Evolutionary conservation across 2,888 invertebrate genomes (phyloP), one percentile per base, ranked within the genome.

Genomic region (Thecocarcelia acutangulata): DNA sequence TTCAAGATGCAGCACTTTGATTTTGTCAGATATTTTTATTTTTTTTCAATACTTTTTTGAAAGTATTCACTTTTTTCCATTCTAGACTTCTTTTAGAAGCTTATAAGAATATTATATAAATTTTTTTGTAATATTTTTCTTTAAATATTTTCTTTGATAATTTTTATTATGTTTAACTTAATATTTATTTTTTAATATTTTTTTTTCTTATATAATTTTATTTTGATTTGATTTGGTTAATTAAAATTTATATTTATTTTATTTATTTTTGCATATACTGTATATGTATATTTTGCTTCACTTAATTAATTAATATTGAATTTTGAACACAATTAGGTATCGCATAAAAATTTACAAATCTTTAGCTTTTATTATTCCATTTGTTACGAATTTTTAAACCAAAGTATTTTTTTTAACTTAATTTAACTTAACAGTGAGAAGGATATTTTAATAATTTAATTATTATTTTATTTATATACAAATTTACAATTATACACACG

Each of bases 251-350:
- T 64, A 66, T 50, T 19, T 46, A 61, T 72, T 61, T 73, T 21
- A 42, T 48, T 50, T 56, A 66, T 15, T 54, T 59, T 37, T 56
- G 40, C 28, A 66, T 56, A 64, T 33, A 37, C 54, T 15, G 15
- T 63, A 42, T 33, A 15, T 63, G 9, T 8, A 40, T 66, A 11
- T 42, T 48, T 77, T 48, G 50, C 44, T 13, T 72, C 70, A 59
- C 73, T 56, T 69, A 56, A 66, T 78, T 73, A 44, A 48, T 59
- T 46, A 42, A 59, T 59, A 75, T 61, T 52, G 44, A 70, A 66
- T 83, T 77, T 83, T 84, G 83, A 84, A 85, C 85, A 85, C 84
- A 85, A 81, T 82, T 83, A 83, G 84, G 84, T 84, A 84, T 84
- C 85, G 81, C 70, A 54, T 72, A 63, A 63, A 59, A 83, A 80